Base-by-base conservation (phyloP, 2,888 invertebrate species). In the Acronicta alni region DNA sequence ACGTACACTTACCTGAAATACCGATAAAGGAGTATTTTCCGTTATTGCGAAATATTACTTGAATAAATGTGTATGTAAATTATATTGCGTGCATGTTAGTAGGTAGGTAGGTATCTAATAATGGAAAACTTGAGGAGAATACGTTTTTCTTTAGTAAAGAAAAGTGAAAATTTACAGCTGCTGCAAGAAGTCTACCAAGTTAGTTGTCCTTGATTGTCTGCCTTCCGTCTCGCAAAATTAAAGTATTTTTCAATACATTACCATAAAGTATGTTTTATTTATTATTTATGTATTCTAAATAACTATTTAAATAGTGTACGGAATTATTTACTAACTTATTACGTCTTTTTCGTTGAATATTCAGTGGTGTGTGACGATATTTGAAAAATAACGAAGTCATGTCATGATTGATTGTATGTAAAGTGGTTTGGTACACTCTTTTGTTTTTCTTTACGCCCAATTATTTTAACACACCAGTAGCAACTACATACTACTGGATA, bases 321-420 rank as follows among this genome's bases (percentile, higher is more conserved):
- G 67, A 63, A 73, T 73, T 54, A 68, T 55, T 68, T 69, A 58
- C 57, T 20, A 62, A 61, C 53, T 57, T 72, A 52, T 61, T 51
- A 52, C 42, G 46, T 44, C 12, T 46, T 45, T 51, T 15, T 38
- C 52, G 17, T 65, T 73, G 59, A 74, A 71, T 69, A 67, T 76
- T 71, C 37, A 69, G 49, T 51, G 58, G 51, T 57, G 17, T 30
- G 46, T 66, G 74, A 78, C 67, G 69, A 44, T 42, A 44, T 65
- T 48, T 10, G 44, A 65, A 65, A 59, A 75, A 61, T 52, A 35
- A 35, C 67, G 20, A 69, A 62, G 73, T 69, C 70, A 71, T 56
- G 67, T 69, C 70, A 71, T 56, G 67, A 65, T 67, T 67, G 66
- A 68, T 75, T 73, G 67, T 73, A 75, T 80, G 72, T 59, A 58